These are phyloP conservation scores for Silurus glanis DNA, from an alignment of 2,113 vertebrate species.

Conservation along the genomic window DNA sequence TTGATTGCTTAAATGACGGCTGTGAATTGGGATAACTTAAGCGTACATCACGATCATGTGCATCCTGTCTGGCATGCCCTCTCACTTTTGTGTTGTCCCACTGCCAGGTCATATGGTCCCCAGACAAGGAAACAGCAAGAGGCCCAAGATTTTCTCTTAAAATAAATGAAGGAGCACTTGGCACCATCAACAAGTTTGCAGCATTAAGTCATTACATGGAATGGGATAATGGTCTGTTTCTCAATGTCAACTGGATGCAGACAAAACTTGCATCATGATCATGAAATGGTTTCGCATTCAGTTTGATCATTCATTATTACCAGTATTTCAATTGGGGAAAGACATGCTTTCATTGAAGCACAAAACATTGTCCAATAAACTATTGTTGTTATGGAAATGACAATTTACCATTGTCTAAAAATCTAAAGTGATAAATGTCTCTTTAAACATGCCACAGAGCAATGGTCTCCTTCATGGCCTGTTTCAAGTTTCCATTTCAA, in stretches of 20 bases:
- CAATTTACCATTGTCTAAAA: not conserved
- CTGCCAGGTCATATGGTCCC: slow-evolving; percentile 43
- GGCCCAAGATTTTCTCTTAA: slow-evolving; percentile 39
- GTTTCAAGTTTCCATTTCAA: slow-evolving; percentile 76
- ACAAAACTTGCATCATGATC: not conserved
- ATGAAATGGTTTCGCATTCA: not conserved
- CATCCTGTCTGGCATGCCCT: slow-evolving; percentile 10
- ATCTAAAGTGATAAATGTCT: slow-evolving; percentile 17
- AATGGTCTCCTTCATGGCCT: slow-evolving; percentile 68
- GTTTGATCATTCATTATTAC: not conserved
- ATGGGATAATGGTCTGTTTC: slow-evolving; percentile 16
- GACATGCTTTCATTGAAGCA: not conserved
- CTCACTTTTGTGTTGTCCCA: not conserved
- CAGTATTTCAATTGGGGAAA: not conserved
- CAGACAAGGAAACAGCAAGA: slow-evolving; percentile 41
- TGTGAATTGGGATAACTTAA: not conserved
- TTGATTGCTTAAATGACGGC: not conserved
- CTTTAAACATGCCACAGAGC: slow-evolving; percentile 8
- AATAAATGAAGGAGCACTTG: slow-evolving; percentile 33
- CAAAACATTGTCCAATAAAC: not conserved
- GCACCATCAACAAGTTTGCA: slow-evolving; percentile 45
- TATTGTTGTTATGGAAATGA: not conserved
- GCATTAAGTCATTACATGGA: slow-evolving; percentile 40
- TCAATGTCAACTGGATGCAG: not conserved
- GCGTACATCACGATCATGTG: slow-evolving; percentile 7